These are phyloP conservation scores for Parapsyche elsis DNA, from an alignment of 1,140 invertebrate genomes.

Conservation along the genomic window DNA sequence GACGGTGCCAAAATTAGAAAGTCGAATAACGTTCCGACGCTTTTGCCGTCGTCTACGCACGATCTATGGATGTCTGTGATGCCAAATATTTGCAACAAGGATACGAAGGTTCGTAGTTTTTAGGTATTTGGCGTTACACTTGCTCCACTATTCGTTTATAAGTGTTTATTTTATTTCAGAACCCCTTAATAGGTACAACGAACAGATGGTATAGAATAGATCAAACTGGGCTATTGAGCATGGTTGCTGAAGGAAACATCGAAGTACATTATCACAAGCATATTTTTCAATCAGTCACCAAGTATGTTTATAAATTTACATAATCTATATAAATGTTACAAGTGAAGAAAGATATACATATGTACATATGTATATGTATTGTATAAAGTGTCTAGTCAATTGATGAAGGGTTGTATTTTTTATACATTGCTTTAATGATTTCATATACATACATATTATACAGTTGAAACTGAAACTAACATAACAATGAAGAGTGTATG, in stretches of 20 bases:
- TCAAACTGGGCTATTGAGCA: conserved; percentile 40
- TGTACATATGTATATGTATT: too few species aligned
- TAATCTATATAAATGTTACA: too few species aligned
- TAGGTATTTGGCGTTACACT: background rate
- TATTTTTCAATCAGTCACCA: conserved; percentile 50
- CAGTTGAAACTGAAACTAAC: too few species aligned
- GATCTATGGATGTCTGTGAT: conserved; percentile 52
- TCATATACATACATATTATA: too few species aligned
- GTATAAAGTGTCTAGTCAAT: too few species aligned
- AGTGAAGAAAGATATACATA: too few species aligned
- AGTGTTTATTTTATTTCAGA: conserved; percentile 39
- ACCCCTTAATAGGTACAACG: conserved; percentile 49
- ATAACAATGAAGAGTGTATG: too few species aligned
- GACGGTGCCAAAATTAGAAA: conserved; percentile 42
- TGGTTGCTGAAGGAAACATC: conserved; percentile 45
- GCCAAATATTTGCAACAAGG: conserved; percentile 52
- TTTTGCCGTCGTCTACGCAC: conserved; percentile 39
- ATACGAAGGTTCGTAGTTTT: conserved; percentile 48
- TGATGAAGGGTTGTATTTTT: too few species aligned
- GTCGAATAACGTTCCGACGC: conserved; percentile 48
- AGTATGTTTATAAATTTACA: conserved; percentile 40
- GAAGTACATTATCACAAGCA: conserved; percentile 53
- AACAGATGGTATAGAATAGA: conserved; percentile 53
- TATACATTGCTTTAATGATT: too few species aligned
- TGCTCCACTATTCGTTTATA: too few species aligned